A percentile compares a stretch with the other conserved stretches of the same genome.
Evolutionary conservation across 2,888 invertebrate species (phyloP).

Genomic region (Aproaerema taeniolella): DNA sequence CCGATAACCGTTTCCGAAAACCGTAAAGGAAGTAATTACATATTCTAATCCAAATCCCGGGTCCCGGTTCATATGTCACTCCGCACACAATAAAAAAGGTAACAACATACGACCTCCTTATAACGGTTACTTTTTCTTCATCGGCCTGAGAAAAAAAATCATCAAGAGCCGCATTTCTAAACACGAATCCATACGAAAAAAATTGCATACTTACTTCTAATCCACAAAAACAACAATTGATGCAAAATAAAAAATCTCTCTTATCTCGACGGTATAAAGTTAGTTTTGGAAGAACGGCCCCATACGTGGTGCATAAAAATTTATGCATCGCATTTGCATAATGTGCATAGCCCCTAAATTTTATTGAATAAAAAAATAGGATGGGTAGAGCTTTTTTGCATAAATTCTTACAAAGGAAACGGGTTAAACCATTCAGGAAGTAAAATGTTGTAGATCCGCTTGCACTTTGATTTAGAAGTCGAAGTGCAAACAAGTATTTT

Average conservation of each 20-base stretch:
- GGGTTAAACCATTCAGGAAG: slow-evolving; percentile 75
- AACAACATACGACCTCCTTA: slow-evolving; percentile 45
- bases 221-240: slow-evolving; percentile 43
- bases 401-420: slow-evolving; percentile 77
- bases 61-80: slow-evolving; percentile 73
- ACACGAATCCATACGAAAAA: slow-evolving; percentile 46
- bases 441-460: slow-evolving; percentile 65
- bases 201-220: slow-evolving; percentile 65
- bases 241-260: slow-evolving; percentile 29
- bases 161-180: slow-evolving; percentile 59
- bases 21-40: slow-evolving; percentile 77
- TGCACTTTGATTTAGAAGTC: slow-evolving; percentile 38
- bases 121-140: slow-evolving; percentile 62
- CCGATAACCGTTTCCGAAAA: slow-evolving; percentile 66
- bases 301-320: slow-evolving; percentile 53
- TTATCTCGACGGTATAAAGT: slow-evolving; percentile 26
- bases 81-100: slow-evolving; percentile 59
- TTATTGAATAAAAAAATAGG: slow-evolving; percentile 78
- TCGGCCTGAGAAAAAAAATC: slow-evolving; percentile 67
- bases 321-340: slow-evolving; percentile 78
- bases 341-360: slow-evolving; percentile 76
- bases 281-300: slow-evolving; percentile 29
- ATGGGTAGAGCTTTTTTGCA: slow-evolving; percentile 78
- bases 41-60: slow-evolving; percentile 70
- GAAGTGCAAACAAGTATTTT: slow-evolving; percentile 30